Base-by-base conservation (phyloP, 2,888 invertebrate genomes). In the Nasonia oneida region DNA sequence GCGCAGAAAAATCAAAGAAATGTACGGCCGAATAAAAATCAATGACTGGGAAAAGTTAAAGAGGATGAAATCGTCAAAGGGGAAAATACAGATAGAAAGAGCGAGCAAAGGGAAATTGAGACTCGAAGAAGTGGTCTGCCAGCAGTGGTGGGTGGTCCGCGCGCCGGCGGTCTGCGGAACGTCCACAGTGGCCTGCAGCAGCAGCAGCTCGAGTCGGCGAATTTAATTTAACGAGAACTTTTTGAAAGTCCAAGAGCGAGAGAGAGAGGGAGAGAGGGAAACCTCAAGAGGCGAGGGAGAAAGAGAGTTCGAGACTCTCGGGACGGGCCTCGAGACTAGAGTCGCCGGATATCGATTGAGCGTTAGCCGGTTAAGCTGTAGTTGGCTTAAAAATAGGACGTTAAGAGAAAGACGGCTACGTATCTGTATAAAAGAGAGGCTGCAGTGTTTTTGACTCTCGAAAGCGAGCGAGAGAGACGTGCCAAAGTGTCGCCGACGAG, bases 361-460 rank as follows among this genome's bases (percentile, higher is more conserved):
- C 89, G 89, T 91, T 90, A 90, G 89, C 89, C 90, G 89, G 91
- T 90, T 91, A 91, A 91, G 90, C 90, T 87, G 89, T 89, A 90
- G 89, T 89, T 73, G 47, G 73, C 90, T 92, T 90, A 89, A 90
- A 92, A 92, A 92, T 92, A 91, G 92, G 89, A 89, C 90, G 89
- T 67, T 47, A 70, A 42, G 76, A 77, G 75, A 81, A 23, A 64
- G 39, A 64, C 76, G 57, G 57, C 57, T 5, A 23, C 57, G 57
- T 61, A 8, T 15, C 57, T 61, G 6, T 61, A 61, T 61, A 61
- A n/a, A 47, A 18, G 33, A 39, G n/a, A 29, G 81, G 15, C 29
- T 67, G 15, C 64, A 29, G 64, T 33, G 64, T 67, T 14, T 67
- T 50, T 53, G 53, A 33, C 50, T 77, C 39, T 70, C 61, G n/a